phyloP scores from a whole-genome alignment of 2,113 vertebrate genomes.

The Gavialis gangeticus region DNA sequence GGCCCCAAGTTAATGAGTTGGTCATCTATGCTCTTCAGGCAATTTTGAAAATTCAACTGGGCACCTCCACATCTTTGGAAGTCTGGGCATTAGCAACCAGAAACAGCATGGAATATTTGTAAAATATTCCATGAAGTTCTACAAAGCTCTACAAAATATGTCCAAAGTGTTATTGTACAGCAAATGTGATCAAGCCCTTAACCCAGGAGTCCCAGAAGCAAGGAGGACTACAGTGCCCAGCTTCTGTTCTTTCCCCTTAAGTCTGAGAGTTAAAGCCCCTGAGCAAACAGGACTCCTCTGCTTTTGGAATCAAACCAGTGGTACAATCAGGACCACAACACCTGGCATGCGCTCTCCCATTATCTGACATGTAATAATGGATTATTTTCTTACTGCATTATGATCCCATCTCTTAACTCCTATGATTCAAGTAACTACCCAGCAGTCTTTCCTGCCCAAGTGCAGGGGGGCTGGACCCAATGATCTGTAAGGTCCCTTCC shows the following conservation, averaged over 20 bases:
- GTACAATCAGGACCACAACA: neutral
- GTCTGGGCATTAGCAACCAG: neutral
- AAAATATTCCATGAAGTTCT: neutral
- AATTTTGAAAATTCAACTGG: neutral
- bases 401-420: neutral
- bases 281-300: neutral
- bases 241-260: neutral
- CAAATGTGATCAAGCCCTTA: neutral
- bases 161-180: neutral
- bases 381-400: neutral
- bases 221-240: neutral
- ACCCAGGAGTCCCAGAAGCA: neutral
- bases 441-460: neutral
- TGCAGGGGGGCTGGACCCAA: neutral
- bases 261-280: neutral
- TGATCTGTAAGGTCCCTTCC: no score
- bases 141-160: neutral
- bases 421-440: neutral
- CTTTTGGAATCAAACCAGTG: neutral
- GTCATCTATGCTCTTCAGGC: neutral
- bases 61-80: neutral
- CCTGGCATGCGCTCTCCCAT: neutral
- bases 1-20: no score
- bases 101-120: neutral
- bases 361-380: neutral